These are phyloP conservation scores for Drosophila pseudoobscura DNA, from an alignment of 1,140 invertebrate genomes.

Conservation along the genomic window DNA sequence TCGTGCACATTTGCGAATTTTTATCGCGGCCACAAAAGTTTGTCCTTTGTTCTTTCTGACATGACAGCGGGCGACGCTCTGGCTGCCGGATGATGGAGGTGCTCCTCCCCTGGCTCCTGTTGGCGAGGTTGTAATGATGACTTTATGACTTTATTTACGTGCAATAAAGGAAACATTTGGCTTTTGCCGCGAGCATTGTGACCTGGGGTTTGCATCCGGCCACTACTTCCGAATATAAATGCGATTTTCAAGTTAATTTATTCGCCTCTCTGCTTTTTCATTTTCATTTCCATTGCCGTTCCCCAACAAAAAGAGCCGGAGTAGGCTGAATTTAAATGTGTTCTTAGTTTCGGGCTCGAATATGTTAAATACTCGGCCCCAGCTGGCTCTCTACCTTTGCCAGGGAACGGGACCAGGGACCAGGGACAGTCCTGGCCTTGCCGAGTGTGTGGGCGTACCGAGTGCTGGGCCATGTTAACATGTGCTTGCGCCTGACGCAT, in stretches of 20 bases:
- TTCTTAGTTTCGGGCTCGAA: constrained; percentile 57
- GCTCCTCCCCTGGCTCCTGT: constrained; percentile 33
- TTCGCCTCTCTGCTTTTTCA: constrained; percentile 51
- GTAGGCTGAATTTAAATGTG: constrained; percentile 58
- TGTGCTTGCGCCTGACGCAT: constrained; percentile 31
- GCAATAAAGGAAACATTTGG: constrained; percentile 73
- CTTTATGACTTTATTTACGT: constrained; percentile 81
- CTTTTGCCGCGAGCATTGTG: constrained; percentile 14
- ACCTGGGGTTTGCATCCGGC: background rate
- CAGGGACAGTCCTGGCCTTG: constrained; percentile 8
- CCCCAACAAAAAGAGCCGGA: constrained; percentile 16
- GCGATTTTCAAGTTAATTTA: constrained; percentile 74
- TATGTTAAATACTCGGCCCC: constrained; percentile 64
- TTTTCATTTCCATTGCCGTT: constrained; percentile 41
- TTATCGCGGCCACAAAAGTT: constrained; percentile 75
- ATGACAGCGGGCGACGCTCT: constrained; percentile 6
- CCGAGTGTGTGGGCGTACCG: constrained; percentile 24
- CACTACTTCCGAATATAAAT: constrained; percentile 68
- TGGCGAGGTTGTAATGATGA: constrained; percentile 73
- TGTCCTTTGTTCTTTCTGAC: constrained; percentile 49
- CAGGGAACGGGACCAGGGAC: background rate
- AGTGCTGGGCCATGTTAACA: constrained; percentile 33
- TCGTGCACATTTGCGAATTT: constrained; percentile 76
- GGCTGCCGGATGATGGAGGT: background rate
- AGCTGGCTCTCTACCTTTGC: constrained; percentile 33